Conservation (phyloP, 2,113 vertebrate species). For the Peucedramus taeniatus region DNA sequence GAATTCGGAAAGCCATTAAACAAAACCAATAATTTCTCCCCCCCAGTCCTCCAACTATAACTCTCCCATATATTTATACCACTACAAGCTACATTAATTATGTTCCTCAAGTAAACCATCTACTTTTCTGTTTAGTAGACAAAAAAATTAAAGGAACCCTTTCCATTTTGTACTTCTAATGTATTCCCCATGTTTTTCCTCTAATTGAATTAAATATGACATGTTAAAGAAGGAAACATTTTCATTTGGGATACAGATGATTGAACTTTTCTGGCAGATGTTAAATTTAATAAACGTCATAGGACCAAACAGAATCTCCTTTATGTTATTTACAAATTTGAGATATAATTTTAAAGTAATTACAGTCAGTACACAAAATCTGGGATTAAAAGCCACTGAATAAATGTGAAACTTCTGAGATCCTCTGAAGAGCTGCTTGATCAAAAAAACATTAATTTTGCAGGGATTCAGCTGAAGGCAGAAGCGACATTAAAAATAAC, state of each 20-base stretch:
- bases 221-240: not conserved
- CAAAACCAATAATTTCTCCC: not conserved
- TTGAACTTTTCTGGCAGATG: constrained; percentile 8
- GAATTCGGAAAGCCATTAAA: not conserved
- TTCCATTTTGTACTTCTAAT: not conserved
- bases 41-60: not conserved
- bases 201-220: constrained; percentile 14
- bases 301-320: not conserved
- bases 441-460: constrained; percentile 31
- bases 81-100: not conserved
- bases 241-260: not conserved
- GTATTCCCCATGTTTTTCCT: not conserved
- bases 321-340: not conserved
- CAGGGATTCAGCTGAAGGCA: not conserved
- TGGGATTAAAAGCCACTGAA: constrained; percentile 10
- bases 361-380: not conserved
- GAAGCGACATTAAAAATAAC: not conserved
- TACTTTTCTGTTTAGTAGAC: not conserved
- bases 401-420: constrained; percentile 4
- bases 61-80: not conserved
- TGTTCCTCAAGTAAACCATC: not conserved
- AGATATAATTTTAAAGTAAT: constrained; percentile 27
- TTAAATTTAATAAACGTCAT: constrained; percentile 2
- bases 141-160: not conserved
- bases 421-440: constrained; percentile 7